phyloP scores from a whole-genome alignment of 1,140 invertebrate genomes.

The Hycleus phaleratus region DNA sequence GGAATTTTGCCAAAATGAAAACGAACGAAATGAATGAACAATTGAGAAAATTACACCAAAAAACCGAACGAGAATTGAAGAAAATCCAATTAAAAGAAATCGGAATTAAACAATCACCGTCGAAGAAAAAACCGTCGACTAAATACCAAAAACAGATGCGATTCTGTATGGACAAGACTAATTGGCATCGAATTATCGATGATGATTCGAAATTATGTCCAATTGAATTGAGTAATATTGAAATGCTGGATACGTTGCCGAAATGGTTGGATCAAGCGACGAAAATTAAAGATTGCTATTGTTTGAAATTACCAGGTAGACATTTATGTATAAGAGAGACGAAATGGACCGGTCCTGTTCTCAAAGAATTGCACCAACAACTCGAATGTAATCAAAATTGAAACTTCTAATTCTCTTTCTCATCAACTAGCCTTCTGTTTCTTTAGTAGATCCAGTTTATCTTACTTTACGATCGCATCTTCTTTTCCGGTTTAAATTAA shows the following conservation, averaged over 20 bases:
- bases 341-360: constrained; percentile 53
- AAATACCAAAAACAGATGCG: constrained; percentile 6
- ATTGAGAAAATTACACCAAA: constrained; percentile 38
- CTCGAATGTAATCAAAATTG: constrained; percentile 25
- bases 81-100: constrained; percentile 38
- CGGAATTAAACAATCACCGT: constrained; percentile 33
- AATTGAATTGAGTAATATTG: constrained; percentile 9
- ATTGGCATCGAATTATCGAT: constrained; percentile 45
- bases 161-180: constrained; percentile 45
- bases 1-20: constrained; percentile 40
- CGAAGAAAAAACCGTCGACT: too few relatives aligned
- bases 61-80: constrained; percentile 42
- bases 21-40: constrained; percentile 43
- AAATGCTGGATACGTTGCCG: constrained; percentile 35
- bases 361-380: constrained; percentile 50
- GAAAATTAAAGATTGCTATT: constrained; percentile 22
- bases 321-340: constrained; percentile 50
- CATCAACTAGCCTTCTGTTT: not conserved
- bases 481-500: constrained; percentile 6
- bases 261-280: constrained; percentile 34
- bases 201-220: constrained; percentile 13
- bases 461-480: not conserved
- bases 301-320: constrained; percentile 26
- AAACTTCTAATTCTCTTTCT: not conserved
- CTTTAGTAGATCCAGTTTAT: not conserved